Evolutionary conservation across 2,113 vertebrate genomes (phyloP).

Genomic region (Brachionichthys hirsutus): DNA sequence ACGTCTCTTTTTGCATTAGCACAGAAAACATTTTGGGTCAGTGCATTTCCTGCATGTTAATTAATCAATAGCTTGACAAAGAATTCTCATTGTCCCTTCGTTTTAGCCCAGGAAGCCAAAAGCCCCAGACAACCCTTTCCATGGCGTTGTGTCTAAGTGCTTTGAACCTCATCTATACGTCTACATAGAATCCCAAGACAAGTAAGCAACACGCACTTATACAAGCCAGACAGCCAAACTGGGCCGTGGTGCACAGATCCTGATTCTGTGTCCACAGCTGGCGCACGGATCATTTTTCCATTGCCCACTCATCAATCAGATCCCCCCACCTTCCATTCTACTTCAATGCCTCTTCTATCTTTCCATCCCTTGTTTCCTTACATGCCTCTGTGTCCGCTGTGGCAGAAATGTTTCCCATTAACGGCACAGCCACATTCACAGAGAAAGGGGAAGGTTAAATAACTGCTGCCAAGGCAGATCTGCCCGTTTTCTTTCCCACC

Average conservation of each 20-base stretch:
- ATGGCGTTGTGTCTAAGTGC: conserved; percentile 97
- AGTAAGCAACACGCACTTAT: conserved; percentile 79
- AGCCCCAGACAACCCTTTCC: conserved; percentile 94
- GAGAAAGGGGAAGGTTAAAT: conserved; percentile 65
- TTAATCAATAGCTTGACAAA: too few species aligned
- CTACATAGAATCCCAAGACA: conserved; percentile 99
- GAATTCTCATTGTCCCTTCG: conserved; percentile 47
- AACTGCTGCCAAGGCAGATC: conserved; percentile 72
- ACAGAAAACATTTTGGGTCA: too few species aligned
- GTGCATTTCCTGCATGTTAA: too few species aligned
- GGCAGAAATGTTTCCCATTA: conserved; percentile 82
- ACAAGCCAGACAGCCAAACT: conserved; percentile 8
- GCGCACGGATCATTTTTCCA: conserved; percentile 47
- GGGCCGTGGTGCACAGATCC: conserved; percentile 16
- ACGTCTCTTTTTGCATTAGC: too few species aligned
- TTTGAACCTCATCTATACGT: conserved; percentile 98
- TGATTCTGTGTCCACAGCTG: conserved; percentile 41
- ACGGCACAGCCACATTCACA: conserved; percentile 77
- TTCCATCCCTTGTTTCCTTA: conserved; percentile 63
- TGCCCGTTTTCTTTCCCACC: conserved; percentile 51
- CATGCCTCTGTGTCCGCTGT: conserved; percentile 57
- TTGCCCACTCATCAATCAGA: conserved; percentile 54
- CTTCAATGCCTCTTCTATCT: conserved; percentile 55
- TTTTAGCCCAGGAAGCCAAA: conserved; percentile 94
- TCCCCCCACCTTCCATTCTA: conserved; percentile 47